A percentile compares a stretch with the other conserved stretches of the same genome.
Evolutionary conservation across 1,140 invertebrate species (phyloP).

Genomic region (Hypsibius dujardini): DNA sequence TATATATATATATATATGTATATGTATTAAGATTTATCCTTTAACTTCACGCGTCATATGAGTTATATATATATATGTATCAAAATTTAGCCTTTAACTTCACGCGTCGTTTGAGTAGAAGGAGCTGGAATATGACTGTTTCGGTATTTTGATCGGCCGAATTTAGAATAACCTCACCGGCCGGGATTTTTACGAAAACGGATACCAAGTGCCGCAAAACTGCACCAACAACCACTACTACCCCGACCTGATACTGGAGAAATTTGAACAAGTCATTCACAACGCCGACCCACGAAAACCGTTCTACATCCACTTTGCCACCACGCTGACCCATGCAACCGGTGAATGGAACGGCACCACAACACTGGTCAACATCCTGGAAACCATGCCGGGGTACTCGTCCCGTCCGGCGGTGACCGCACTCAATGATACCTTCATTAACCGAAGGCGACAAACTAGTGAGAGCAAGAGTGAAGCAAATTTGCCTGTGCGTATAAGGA

Average conservation of each 20-base stretch:
- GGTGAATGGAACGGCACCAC: background rate
- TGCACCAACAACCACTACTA: constrained; percentile 1
- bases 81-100: no score
- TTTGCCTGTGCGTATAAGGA: background rate
- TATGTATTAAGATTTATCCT: no score
- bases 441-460: background rate
- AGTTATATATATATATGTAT: no score
- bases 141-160: no score
- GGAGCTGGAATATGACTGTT: no score
- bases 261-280: background rate
- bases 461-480: background rate
- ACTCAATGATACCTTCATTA: background rate
- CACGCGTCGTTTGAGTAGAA: no score
- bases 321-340: background rate
- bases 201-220: background rate
- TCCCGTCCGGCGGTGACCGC: background rate
- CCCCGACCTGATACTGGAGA: background rate
- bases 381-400: background rate
- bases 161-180: no score
- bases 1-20: no score
- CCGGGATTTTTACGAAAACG: background rate
- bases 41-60: no score
- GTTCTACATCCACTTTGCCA: constrained; percentile 1
- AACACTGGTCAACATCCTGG: background rate
- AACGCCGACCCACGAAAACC: background rate